Evolutionary conservation across 1,140 invertebrate genomes (phyloP).

Genomic region (Arctopsyche grandis): DNA sequence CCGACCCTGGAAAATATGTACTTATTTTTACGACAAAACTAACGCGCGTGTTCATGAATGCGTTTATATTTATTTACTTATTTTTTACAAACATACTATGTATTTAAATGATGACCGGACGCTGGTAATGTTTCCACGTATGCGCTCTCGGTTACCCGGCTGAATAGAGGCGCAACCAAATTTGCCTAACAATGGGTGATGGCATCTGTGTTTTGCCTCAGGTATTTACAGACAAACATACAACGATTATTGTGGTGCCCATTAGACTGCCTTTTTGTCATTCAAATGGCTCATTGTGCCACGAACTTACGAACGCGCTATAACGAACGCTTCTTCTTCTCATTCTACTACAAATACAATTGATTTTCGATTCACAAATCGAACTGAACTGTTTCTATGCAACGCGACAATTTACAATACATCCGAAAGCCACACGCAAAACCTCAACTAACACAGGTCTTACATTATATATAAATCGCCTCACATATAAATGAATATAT

Average conservation of each 20-base stretch:
- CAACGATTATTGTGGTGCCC: slow-evolving; percentile 41
- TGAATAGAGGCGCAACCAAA: slow-evolving; percentile 39
- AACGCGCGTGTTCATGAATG: background rate
- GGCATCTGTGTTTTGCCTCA: slow-evolving; percentile 42
- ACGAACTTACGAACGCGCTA: background rate
- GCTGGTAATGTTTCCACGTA: background rate
- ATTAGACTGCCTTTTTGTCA: slow-evolving; percentile 38
- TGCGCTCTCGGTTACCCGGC: slow-evolving; percentile 1
- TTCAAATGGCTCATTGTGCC: slow-evolving; percentile 41
- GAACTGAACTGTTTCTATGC: slow-evolving; percentile 62
- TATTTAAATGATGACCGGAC: background rate
- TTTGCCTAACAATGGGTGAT: slow-evolving; percentile 43
- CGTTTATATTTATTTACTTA: background rate
- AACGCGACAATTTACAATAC: slow-evolving; percentile 1
- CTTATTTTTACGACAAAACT: background rate
- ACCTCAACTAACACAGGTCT: too few species aligned
- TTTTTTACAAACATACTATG: background rate
- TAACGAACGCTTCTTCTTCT: background rate
- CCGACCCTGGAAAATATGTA: background rate
- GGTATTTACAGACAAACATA: slow-evolving; percentile 47
- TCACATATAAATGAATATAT: too few species aligned
- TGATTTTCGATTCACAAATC: slow-evolving; percentile 69
- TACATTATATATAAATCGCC: too few species aligned
- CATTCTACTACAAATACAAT: slow-evolving; percentile 53
- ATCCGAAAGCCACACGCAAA: background rate